These are phyloP conservation scores for Meloidogyne exigua DNA, from an alignment of 1,140 invertebrate genomes.

Conservation along the genomic window DNA sequence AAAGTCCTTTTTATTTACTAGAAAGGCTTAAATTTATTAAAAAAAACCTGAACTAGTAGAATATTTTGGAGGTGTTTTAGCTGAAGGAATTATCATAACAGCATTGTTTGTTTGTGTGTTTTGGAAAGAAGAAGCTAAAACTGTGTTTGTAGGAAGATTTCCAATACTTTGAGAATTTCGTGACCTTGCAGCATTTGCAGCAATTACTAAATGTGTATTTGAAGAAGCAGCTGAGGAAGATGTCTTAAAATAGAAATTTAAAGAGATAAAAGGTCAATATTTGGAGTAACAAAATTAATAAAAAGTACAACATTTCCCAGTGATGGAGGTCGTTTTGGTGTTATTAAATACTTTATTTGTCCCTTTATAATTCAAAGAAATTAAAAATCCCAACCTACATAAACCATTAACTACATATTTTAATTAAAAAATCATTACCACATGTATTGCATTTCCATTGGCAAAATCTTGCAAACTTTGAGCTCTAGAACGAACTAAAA, in stretches of 20 bases:
- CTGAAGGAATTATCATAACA: background rate
- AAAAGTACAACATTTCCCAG: too few relatives aligned
- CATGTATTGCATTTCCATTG: background rate
- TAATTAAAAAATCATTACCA: background rate
- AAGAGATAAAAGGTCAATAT: too few relatives aligned
- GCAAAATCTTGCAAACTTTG: slow-evolving; percentile 31
- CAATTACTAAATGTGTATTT: background rate
- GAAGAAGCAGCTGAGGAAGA: background rate
- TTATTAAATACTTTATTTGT: too few relatives aligned
- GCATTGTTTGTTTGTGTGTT: background rate
- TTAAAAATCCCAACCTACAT: too few relatives aligned
- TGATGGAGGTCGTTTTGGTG: too few relatives aligned
- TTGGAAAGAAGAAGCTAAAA: background rate
- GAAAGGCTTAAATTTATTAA: too few relatives aligned
- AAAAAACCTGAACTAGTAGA: slow-evolving; percentile 17
- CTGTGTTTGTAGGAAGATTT: slow-evolving; percentile 15
- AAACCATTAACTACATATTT: too few relatives aligned
- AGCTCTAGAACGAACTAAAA: slow-evolving; percentile 31
- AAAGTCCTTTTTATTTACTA: too few relatives aligned
- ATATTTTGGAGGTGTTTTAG: slow-evolving; percentile 22
- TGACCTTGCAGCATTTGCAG: background rate
- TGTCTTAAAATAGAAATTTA: background rate
- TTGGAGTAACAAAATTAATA: too few relatives aligned
- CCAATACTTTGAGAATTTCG: slow-evolving; percentile 20
- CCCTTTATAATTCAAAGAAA: too few relatives aligned